These are phyloP conservation scores for Threskiornis aethiopicus DNA, from an alignment of 2,797 vertebrate genomes.

Conservation along the genomic window DNA sequence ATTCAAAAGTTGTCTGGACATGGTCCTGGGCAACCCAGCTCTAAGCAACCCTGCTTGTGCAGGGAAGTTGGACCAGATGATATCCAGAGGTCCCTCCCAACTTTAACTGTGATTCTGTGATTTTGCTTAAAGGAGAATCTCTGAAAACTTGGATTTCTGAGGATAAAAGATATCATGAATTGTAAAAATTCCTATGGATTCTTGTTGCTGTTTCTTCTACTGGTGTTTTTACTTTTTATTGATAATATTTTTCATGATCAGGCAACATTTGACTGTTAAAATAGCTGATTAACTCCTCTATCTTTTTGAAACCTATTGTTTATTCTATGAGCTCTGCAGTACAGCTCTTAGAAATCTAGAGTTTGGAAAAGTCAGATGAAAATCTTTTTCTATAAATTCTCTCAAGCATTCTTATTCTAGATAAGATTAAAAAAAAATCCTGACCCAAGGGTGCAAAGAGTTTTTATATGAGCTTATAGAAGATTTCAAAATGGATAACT, in stretches of 20 bases:
- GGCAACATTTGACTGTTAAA: neutral
- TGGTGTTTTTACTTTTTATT: neutral
- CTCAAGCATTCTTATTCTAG: neutral
- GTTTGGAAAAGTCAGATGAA: neutral
- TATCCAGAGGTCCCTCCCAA: neutral
- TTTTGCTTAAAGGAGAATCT: neutral
- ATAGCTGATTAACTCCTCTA: neutral
- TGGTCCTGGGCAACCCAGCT: neutral
- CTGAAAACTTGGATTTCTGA: neutral
- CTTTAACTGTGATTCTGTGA: neutral
- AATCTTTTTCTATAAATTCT: neutral
- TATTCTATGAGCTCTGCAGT: neutral
- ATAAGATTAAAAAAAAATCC: neutral
- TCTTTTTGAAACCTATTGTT: neutral
- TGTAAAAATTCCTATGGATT: neutral
- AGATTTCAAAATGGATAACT: neutral
- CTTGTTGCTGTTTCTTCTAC: neutral
- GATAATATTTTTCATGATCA: neutral
- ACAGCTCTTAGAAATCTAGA: neutral
- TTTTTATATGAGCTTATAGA: neutral
- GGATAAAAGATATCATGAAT: neutral
- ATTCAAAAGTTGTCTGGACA: neutral
- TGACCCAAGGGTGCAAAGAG: neutral
- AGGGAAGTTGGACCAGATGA: rapidly evolving
- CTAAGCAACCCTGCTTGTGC: neutral